Conservation (phyloP, 2,888 invertebrate species). For the Monochamus alternatus region DNA sequence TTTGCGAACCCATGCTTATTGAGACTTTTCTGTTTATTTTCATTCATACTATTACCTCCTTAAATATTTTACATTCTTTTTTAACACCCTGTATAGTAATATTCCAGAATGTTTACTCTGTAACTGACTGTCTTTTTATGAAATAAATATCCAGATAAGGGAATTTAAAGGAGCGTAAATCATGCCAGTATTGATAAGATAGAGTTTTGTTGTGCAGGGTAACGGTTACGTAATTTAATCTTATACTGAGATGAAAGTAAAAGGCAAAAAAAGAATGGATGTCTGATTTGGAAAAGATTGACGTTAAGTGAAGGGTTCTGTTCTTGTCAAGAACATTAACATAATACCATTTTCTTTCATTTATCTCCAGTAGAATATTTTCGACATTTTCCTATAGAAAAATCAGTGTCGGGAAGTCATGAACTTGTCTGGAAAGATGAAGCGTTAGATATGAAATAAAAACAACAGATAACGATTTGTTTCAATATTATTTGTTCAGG, state of each 20-base stretch:
- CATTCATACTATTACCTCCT: no score
- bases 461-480: no score
- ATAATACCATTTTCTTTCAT: no score
- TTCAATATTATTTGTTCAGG: no score
- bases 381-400: no score
- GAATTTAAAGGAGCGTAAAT: constrained; percentile 5
- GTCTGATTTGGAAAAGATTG: not conserved
- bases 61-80: not conserved
- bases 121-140: no score
- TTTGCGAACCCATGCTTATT: no score
- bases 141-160: not conserved
- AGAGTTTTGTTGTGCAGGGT: not conserved
- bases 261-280: not conserved
- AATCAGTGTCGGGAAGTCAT: no score
- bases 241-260: not conserved
- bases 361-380: no score
- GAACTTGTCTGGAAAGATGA: no score
- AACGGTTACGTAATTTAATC: constrained; percentile 19
- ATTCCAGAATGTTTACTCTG: not conserved
- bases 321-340: not conserved
- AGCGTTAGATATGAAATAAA: no score
- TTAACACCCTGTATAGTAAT: not conserved
- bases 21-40: no score
- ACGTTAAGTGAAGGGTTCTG: not conserved
- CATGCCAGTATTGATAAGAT: constrained; percentile 23